A percentile compares a stretch with the other conserved stretches of the same genome.
phyloP scores from a whole-genome alignment of 2,888 invertebrate genomes.

The Lasioglossum villosulum region DNA sequence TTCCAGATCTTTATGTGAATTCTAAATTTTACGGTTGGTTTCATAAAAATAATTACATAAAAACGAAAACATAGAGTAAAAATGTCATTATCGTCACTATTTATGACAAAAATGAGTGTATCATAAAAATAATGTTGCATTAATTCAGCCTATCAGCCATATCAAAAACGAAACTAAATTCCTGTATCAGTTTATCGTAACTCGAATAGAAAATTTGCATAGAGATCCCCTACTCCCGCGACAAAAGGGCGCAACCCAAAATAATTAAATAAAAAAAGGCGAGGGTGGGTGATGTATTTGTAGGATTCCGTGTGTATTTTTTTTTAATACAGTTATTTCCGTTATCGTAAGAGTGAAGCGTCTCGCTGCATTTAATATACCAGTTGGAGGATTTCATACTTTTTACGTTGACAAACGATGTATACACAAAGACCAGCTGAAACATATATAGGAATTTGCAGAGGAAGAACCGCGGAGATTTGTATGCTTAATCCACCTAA shows the following conservation, averaged over 20 bases:
- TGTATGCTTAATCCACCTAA: slow-evolving; percentile 77
- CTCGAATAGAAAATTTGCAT: no score
- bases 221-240: not conserved
- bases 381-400: slow-evolving; percentile 40
- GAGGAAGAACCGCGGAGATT: slow-evolving; percentile 65
- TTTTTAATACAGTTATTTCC: not conserved
- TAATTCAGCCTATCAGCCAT: not conserved
- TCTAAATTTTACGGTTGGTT: no score
- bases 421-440: slow-evolving; percentile 57
- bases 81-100: no score
- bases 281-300: not conserved
- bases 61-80: no score
- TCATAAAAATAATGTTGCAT: not conserved
- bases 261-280: no score
- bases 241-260: not conserved
- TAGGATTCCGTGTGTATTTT: not conserved
- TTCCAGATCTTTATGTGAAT: no score
- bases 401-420: slow-evolving; percentile 45
- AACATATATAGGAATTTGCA: slow-evolving; percentile 56
- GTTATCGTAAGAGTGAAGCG: not conserved
- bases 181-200: not conserved
- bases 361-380: slow-evolving; percentile 4
- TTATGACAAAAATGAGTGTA: not conserved
- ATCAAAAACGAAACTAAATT: not conserved
- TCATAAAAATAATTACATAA: no score